Percentiles rank a stretch among this genome's conserved stretches.
Conservation (phyloP, 92 coral and sea anemone species). For the Siderastrea siderea region DNA sequence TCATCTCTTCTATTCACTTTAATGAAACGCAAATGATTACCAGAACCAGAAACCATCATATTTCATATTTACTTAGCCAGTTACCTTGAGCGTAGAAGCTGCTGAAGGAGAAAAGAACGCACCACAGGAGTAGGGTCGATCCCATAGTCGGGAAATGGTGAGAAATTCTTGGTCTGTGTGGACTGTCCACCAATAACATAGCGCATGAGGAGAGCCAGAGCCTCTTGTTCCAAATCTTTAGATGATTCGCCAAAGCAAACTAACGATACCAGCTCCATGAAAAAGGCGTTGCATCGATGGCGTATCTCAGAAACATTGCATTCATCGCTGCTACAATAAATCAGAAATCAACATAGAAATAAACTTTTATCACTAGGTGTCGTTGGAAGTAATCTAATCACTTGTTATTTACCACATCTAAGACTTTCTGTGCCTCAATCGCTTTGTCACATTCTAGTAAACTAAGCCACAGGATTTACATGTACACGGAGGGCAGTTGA, state of each 20-base stretch:
- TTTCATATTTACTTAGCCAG: background rate
- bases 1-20: background rate
- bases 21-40: background rate
- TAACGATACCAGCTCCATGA: constrained; percentile 86
- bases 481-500: too few species aligned
- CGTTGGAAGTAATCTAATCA: too few species aligned
- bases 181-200: constrained; percentile 65
- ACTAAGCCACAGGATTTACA: too few species aligned
- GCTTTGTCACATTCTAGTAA: background rate
- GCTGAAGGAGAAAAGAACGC: constrained; percentile 86
- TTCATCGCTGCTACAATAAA: constrained; percentile 23
- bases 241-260: constrained; percentile 81
- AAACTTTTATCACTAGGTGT: background rate
- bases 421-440: background rate
- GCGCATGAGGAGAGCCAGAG: constrained; percentile 54
- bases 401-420: background rate
- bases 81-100: constrained; percentile 80
- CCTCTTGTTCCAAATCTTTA: constrained; percentile 35
- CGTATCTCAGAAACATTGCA: constrained; percentile 38
- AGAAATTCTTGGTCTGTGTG: constrained; percentile 62
- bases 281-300: constrained; percentile 80
- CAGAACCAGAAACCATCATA: background rate
- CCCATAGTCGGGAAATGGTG: constrained; percentile 77
- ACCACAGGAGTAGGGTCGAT: constrained; percentile 85
- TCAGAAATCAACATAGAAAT: background rate